Evolutionary conservation across 2,797 vertebrate genomes (phyloP).

Genomic region (Neoniphon sammara): DNA sequence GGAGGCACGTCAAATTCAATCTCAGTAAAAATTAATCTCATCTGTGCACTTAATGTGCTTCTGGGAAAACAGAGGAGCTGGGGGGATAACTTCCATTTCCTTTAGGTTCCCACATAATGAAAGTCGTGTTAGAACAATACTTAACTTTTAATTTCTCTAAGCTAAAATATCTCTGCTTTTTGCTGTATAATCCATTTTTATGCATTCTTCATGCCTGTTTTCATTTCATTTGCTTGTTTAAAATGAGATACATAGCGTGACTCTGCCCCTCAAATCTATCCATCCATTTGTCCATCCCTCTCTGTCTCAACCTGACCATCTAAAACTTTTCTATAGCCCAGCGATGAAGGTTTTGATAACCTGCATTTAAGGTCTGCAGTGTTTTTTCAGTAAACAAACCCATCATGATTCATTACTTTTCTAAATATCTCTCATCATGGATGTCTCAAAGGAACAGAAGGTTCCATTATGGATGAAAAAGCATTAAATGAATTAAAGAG

Average conservation of each 20-base stretch:
- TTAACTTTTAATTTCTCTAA: constrained; percentile 56
- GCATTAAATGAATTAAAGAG: neutral
- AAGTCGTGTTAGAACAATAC: constrained; percentile 69
- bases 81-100: constrained; percentile 58
- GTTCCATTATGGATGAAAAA: constrained; percentile 4
- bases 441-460: neutral
- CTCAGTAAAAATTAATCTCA: constrained; percentile 68
- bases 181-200: constrained; percentile 56
- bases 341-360: constrained; percentile 12
- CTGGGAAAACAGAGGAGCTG: constrained; percentile 59
- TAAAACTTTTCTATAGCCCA: neutral
- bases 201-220: constrained; percentile 38
- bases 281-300: constrained; percentile 17
- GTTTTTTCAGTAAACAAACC: constrained; percentile 11
- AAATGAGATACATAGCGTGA: constrained; percentile 4
- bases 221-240: constrained; percentile 48
- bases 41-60: constrained; percentile 69
- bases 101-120: constrained; percentile 63
- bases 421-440: neutral
- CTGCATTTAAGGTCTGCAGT: constrained; percentile 32
- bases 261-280: constrained; percentile 1
- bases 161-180: constrained; percentile 41
- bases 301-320: neutral
- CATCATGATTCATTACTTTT: neutral
- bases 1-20: constrained; percentile 69